phyloP scores from a whole-genome alignment of 2,888 invertebrate genomes.

The Idaea dimidiata region DNA sequence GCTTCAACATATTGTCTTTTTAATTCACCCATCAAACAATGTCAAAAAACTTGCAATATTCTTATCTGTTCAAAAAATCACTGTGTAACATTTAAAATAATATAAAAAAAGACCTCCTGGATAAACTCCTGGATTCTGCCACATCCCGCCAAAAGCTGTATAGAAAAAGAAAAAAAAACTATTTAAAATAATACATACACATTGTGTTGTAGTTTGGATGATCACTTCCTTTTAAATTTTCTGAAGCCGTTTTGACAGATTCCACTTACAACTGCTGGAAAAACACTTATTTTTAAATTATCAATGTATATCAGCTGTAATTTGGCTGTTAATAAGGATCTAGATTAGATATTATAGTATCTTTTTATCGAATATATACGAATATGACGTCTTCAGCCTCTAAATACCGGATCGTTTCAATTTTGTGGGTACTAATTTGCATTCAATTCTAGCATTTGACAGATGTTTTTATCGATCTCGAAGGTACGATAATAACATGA shows the following conservation, averaged over 20 bases:
- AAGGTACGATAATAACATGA: conserved; percentile 10
- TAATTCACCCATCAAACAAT: neutral
- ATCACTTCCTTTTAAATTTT: conserved; percentile 62
- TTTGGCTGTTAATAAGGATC: neutral
- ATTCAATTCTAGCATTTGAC: neutral
- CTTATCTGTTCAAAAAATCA: conserved; percentile 9
- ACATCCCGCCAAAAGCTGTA: conserved; percentile 64
- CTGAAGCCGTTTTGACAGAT: conserved; percentile 63
- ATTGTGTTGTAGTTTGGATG: conserved; percentile 75
- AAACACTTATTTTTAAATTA: conserved; percentile 31
- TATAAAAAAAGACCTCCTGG: conserved; percentile 60
- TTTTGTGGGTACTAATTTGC: neutral
- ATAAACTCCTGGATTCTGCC: conserved; percentile 73
- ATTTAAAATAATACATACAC: conserved; percentile 67
- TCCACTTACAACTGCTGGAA: conserved; percentile 15
- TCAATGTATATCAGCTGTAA: neutral
- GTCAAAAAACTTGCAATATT: neutral
- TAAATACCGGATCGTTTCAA: neutral
- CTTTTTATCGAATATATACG: neutral
- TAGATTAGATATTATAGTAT: neutral
- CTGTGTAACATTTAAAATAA: conserved; percentile 20
- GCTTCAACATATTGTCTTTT: neutral
- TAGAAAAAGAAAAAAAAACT: conserved; percentile 41
- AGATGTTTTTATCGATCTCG: conserved; percentile 13
- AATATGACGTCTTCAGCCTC: neutral